Conservation (phyloP, 2,797 vertebrate species). For the Chelidonichthys spinosus region DNA sequence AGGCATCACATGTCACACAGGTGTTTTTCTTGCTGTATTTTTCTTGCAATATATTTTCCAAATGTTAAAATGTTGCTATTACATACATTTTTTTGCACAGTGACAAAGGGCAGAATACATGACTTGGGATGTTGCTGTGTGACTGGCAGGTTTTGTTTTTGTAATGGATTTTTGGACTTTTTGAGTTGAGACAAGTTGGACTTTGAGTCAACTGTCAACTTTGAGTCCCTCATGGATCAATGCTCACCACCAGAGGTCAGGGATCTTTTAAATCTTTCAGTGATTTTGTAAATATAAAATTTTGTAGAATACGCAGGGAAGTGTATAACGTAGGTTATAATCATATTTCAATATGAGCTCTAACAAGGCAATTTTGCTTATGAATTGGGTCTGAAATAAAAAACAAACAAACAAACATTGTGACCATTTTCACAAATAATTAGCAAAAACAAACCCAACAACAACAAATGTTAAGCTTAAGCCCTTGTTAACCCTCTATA, state of each 20-base stretch:
- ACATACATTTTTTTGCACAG: conserved; percentile 16
- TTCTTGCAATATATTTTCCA: conserved; percentile 52
- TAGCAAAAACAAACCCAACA: neutral
- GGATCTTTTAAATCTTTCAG: neutral
- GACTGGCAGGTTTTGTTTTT: neutral
- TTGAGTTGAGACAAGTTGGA: neutral
- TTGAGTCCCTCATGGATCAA: neutral
- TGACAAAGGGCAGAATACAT: conserved; percentile 19
- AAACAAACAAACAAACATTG: neutral
- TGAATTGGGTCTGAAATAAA: neutral
- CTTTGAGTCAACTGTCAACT: conserved; percentile 6
- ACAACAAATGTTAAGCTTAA: neutral
- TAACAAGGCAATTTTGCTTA: too few species aligned
- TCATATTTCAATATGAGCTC: neutral
- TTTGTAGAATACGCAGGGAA: neutral
- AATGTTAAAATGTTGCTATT: conserved; percentile 24
- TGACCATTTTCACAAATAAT: neutral
- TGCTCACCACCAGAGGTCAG: neutral
- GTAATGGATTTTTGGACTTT: conserved; percentile 19
- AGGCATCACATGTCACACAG: conserved; percentile 33
- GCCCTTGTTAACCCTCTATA: neutral
- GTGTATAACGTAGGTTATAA: neutral
- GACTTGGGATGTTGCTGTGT: conserved; percentile 6
- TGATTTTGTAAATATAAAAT: neutral
- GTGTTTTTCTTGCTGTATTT: conserved; percentile 22